Base-by-base conservation (phyloP, 92 coral and sea anemone species). In the Micromussa lordhowensis region DNA sequence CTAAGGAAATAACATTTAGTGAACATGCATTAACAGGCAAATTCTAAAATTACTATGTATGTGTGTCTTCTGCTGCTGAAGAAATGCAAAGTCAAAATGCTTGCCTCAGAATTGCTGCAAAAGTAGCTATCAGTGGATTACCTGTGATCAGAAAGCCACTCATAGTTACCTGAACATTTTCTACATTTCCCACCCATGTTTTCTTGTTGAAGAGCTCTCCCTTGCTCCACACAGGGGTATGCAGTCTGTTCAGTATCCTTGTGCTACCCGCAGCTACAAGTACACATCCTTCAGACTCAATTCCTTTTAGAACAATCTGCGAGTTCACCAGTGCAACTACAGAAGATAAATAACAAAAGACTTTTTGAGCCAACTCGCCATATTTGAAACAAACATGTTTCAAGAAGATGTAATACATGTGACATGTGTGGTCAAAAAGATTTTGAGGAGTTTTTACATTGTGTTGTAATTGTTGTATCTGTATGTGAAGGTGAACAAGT, bases 121-220 rank as follows among this genome's bases (percentile, higher is more conserved):
- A 21, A 61, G 68, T 7, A 5, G 9, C 18, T 17, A 55, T 19
- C 61, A 55, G 17, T 14, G 59, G 32, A 11, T 30, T 26, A 24
- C 29, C 55, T 19, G 1, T 58, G 3, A 74, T 57, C 48, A 0
- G 21, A 26, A 10, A 17, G 11, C 36, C 8, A 6, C 22, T 26
- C 30, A 44, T 44, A 82, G 14, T 40, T 64, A 98, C 98, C 98
- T 98, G 98, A 81, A 98, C 81, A 36, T 96, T 94, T 59, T 98
- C 99, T 79, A 98, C 92, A 29, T 94, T 95, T 80, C 99, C 99
- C 10, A 94, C 94, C 99, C 99, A 98, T 12, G 99, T 98, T 81
- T 94, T 93, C 94, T 98, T 98, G 91, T 98, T 98, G 70, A 98
- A 90, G 34, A 98, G 84, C 72, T 98, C 98, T 59, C 95, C 96